phyloP scores from a whole-genome alignment of 2,888 invertebrate genomes.

The Thysanoteuthis rhombus region DNA sequence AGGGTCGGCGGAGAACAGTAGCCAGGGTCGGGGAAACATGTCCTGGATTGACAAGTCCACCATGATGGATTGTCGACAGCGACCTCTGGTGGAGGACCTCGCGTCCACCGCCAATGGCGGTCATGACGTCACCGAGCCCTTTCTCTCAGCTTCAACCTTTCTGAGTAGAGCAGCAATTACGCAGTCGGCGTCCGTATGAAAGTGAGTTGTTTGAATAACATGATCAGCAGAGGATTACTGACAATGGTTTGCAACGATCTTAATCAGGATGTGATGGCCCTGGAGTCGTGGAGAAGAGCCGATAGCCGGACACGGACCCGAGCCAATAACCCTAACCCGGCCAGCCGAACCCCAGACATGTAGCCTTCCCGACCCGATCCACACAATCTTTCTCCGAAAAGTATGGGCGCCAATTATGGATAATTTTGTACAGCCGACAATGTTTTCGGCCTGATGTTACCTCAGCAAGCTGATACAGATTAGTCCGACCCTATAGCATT shows the following conservation, averaged over 20 bases:
- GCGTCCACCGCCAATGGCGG: background rate
- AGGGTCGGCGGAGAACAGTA: background rate
- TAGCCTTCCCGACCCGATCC: background rate
- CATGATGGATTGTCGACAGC: background rate
- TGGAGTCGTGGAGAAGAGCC: background rate
- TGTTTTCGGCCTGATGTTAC: slow-evolving; percentile 12
- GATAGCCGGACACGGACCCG: background rate
- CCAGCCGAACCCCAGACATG: background rate
- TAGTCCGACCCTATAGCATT: background rate
- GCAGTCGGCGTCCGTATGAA: background rate
- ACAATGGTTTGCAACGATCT: background rate
- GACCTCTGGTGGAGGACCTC: background rate
- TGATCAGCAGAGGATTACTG: background rate
- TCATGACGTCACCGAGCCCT: background rate
- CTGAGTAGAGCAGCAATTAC: background rate
- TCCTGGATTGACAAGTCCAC: background rate
- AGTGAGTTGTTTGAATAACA: background rate
- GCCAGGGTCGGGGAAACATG: background rate
- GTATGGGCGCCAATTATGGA: background rate
- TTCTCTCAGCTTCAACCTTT: background rate
- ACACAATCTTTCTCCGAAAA: background rate
- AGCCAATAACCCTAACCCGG: background rate
- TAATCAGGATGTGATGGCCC: background rate
- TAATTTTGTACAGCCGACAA: background rate
- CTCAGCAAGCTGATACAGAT: background rate